Evolutionary conservation across 1,140 invertebrate species (phyloP).

Genomic region (Wiebesia pumilae): DNA sequence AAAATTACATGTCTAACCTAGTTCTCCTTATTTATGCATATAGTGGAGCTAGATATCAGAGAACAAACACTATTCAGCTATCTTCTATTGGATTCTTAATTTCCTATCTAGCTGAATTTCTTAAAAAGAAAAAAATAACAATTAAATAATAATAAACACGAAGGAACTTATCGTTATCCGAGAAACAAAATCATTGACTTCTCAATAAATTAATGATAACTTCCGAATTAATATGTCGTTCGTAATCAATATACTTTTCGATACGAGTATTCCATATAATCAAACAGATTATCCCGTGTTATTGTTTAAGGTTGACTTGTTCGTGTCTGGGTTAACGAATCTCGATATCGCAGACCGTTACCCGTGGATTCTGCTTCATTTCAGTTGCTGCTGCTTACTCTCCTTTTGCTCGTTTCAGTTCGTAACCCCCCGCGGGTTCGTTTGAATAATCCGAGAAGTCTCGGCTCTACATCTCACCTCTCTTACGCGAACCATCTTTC

Average conservation of each 20-base stretch:
- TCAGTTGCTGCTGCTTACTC: background rate
- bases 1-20: background rate
- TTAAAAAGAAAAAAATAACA: background rate
- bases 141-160: background rate
- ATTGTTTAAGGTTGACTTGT: background rate
- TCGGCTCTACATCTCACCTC: background rate
- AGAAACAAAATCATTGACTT: background rate
- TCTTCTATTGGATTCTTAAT: background rate
- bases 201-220: background rate
- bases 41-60: background rate
- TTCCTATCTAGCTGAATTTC: background rate
- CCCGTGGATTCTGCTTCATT: background rate
- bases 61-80: background rate
- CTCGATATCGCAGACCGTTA: background rate
- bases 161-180: background rate
- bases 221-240: background rate
- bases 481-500: background rate
- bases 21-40: background rate
- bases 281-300: background rate
- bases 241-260: background rate
- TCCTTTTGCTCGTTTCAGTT: background rate
- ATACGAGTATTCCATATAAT: background rate
- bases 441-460: conserved; percentile 32
- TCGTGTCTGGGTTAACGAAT: conserved; percentile 12
- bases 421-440: conserved; percentile 8